Conservation (phyloP, 2,113 vertebrate genomes). For the Elephantulus edwardii region DNA sequence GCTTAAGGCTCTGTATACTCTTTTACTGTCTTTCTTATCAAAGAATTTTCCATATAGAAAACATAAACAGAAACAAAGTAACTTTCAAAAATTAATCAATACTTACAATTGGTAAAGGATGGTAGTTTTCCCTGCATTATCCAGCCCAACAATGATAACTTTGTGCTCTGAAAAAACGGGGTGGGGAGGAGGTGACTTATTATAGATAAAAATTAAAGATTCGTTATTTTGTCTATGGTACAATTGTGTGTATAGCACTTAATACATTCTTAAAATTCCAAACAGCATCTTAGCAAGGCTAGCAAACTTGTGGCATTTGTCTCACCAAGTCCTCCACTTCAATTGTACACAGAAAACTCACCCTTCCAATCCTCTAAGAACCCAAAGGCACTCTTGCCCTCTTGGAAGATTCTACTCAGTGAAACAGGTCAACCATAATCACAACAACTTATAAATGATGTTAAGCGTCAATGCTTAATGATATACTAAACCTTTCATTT, state of each 20-base stretch:
- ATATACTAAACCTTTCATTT: not conserved
- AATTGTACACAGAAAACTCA: not conserved
- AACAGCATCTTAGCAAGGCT: not conserved
- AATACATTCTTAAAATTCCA: not conserved
- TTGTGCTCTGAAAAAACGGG: slow-evolving; percentile 96
- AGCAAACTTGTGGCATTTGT: not conserved
- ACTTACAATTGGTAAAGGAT: slow-evolving; percentile 99
- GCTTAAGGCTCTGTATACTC: not conserved
- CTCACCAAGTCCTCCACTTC: not conserved
- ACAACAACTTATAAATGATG: slow-evolving; percentile 10
- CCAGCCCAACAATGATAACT: slow-evolving; percentile 98
- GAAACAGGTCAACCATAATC: not conserved
- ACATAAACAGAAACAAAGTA: slow-evolving; percentile 43
- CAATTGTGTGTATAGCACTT: not conserved
- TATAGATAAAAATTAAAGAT: not conserved
- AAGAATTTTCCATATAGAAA: slow-evolving; percentile 36
- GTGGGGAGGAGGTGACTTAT: slow-evolving; percentile 55
- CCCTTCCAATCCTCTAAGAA: not conserved
- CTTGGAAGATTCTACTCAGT: not conserved
- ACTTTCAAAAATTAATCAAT: slow-evolving; percentile 27
- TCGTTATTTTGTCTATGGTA: not conserved
- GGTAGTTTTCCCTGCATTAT: slow-evolving; percentile 99
- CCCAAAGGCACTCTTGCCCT: not conserved
- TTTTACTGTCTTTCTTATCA: slow-evolving; percentile 37
- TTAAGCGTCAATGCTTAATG: not conserved